A percentile compares a stretch with the other conserved stretches of the same genome.
These are phyloP conservation scores for Formica selysi DNA, from an alignment of 1,140 invertebrate genomes.

Conservation along the genomic window DNA sequence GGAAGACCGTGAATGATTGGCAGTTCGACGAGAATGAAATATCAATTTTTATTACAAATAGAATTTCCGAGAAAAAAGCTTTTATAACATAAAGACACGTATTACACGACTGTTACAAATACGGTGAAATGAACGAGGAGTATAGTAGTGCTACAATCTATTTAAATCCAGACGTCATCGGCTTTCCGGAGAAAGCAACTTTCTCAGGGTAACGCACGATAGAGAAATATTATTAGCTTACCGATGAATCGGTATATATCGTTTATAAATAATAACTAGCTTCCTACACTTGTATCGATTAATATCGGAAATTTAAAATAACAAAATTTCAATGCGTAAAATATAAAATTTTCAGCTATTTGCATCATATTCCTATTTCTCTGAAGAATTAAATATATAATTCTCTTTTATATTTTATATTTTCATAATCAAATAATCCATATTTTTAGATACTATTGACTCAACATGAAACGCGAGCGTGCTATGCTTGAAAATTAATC, in stretches of 20 bases:
- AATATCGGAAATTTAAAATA: neutral
- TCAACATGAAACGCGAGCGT: neutral
- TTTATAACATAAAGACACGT: neutral
- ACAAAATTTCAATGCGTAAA: neutral
- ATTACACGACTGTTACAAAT: constrained; percentile 32
- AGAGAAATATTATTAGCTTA: neutral
- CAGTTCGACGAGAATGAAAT: neutral
- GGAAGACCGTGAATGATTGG: neutral
- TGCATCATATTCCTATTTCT: neutral
- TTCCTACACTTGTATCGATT: neutral
- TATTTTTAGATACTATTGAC: neutral
- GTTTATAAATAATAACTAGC: constrained; percentile 8
- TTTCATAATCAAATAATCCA: neutral
- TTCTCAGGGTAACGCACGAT: constrained; percentile 46
- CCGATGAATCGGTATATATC: neutral
- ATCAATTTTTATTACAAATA: neutral
- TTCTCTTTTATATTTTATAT: no score
- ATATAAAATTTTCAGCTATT: neutral
- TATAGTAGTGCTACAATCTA: neutral
- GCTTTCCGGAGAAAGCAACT: constrained; percentile 55
- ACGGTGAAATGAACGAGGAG: constrained; percentile 28
- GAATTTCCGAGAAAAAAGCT: neutral
- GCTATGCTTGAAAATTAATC: neutral
- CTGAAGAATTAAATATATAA: neutral
- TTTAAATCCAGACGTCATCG: constrained; percentile 38